Evolutionary conservation across 2,113 vertebrate genomes (phyloP).

Genomic region (Fregata magnificens): DNA sequence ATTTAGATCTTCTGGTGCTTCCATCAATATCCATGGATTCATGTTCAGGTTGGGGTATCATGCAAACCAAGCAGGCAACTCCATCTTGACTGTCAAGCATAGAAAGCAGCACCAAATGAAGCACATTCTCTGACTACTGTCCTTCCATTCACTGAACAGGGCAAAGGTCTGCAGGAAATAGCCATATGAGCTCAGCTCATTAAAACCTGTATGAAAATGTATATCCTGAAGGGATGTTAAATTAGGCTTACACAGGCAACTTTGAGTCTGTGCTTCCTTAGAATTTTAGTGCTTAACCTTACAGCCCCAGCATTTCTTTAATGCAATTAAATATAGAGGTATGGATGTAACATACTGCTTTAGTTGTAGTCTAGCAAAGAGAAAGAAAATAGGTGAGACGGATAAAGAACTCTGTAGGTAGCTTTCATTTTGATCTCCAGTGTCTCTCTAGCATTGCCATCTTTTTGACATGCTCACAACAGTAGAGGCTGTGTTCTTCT

Average conservation of each 20-base stretch:
- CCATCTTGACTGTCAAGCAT: background rate
- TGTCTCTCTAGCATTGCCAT: background rate
- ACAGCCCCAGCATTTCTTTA: background rate
- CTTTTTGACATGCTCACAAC: background rate
- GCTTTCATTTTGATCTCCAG: slow-evolving; percentile 6
- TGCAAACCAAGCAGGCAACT: background rate
- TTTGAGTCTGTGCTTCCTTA: slow-evolving; percentile 17
- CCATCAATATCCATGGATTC: rapidly evolving
- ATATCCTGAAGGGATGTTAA: slow-evolving; percentile 46
- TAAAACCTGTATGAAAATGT: slow-evolving; percentile 44
- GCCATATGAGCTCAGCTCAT: slow-evolving; percentile 38
- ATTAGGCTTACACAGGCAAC: slow-evolving; percentile 36
- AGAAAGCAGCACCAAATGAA: background rate
- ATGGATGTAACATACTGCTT: background rate
- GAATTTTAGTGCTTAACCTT: slow-evolving; percentile 47
- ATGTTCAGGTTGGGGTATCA: rapidly evolving
- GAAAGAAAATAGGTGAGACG: background rate
- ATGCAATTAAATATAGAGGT: slow-evolving; percentile 11
- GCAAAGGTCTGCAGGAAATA: slow-evolving; percentile 37
- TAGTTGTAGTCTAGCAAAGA: background rate
- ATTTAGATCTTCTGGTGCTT: background rate
- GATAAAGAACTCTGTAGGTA: background rate
- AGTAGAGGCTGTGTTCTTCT: background rate
- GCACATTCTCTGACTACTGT: background rate
- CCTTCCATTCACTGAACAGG: background rate